Base-by-base conservation (phyloP, 2,113 vertebrate genomes). In the Falcunculus frontatus region DNA sequence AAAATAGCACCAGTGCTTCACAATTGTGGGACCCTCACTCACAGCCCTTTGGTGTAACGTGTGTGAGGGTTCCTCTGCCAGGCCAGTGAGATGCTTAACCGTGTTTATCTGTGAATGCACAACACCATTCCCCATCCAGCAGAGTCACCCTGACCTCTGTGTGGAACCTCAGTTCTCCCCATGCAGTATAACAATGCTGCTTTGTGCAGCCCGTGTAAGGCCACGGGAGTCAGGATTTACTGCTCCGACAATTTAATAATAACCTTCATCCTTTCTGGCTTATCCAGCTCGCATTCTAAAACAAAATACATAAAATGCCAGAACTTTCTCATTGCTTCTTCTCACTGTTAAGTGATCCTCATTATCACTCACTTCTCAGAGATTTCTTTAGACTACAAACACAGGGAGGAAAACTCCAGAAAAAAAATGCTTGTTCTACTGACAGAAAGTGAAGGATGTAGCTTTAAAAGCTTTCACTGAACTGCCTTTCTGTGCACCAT, bases 251-350 rank as follows among this genome's bases (percentile, higher is more conserved):
- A 78, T 92, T 96, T 92, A 97, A 97, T 97, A 93, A 90, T 86
- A 96, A 96, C 91, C 86, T 96, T 98, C 97, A 93, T 90, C 69
- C 76, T 87, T n/a, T 10, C 75, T 57, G 83, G 92, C 73, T 95
- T 90, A 88, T 72, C 83, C 96, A 76, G 87, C 85, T 90, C 20
- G 2, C 50, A 14, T 64, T 90, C 85, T 80, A 87, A 96, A 96
- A 70, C 94, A 90, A 95, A 94, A 84, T 46, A 84, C 11, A 55
- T 21, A 57, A 93, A 92, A 91, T 4, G 26, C 60, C 46, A 49
- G 47, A 80, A 87, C 82, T 91, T 83, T 78, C 84, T 57, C 87
- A 49, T 68, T 29, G 60, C 47, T 88, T 59, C 80, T 88, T 41
- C 0, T 49, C 26, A 91, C 87, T 90, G 90, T 69, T 95, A 95